Evolutionary conservation across 1,140 invertebrate genomes (phyloP).

Genomic region (Drosophila subobscura): DNA sequence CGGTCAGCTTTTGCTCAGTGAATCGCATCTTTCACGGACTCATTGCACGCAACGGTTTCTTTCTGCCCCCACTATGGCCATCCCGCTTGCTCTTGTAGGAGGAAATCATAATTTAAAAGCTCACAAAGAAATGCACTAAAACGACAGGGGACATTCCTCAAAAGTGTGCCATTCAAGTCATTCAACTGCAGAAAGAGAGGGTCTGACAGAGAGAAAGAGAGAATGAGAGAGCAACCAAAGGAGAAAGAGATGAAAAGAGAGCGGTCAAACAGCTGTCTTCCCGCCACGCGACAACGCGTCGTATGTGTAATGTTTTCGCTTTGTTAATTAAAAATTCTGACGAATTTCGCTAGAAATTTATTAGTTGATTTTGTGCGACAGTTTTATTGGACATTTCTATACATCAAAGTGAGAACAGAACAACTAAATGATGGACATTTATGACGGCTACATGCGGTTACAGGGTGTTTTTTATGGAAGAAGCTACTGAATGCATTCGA

Average conservation of each 20-base stretch:
- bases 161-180: conserved; percentile 25
- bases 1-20: conserved; percentile 8
- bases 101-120: conserved; percentile 15
- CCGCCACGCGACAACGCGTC: conserved; percentile 57
- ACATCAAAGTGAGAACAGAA: conserved; percentile 2
- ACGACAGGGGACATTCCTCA: conserved; percentile 1
- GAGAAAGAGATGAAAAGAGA: conserved; percentile 1
- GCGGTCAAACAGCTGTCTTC: conserved; percentile 15
- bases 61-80: not conserved
- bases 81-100: not conserved
- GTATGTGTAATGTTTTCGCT: conserved; percentile 52
- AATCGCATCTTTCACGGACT: not conserved
- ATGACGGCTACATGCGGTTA: not conserved
- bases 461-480: no score
- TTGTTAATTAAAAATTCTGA: conserved; percentile 16
- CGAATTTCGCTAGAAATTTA: conserved; percentile 11
- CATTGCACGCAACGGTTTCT: conserved; percentile 22
- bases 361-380: conserved; percentile 11
- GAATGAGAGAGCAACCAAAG: not conserved
- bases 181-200: conserved; percentile 24
- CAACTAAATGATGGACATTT: not conserved
- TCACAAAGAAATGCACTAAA: conserved; percentile 15
- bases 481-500: not conserved
- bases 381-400: conserved; percentile 1
- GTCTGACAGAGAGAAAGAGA: not conserved